phyloP scores from a whole-genome alignment of 2,888 invertebrate species.

The Trimorus sp. region DNA sequence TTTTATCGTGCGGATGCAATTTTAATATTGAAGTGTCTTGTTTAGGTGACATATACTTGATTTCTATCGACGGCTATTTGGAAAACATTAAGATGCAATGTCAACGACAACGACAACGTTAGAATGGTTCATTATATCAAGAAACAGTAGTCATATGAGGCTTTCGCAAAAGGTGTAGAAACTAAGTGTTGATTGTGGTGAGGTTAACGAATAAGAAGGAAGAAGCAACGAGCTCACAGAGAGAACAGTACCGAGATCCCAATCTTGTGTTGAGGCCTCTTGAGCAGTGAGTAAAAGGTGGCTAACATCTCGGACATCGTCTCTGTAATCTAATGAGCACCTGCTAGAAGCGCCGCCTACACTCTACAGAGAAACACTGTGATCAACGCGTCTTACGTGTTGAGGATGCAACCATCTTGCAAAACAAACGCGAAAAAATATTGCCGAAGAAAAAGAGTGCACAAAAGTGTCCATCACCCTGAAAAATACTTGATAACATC shows the following conservation, averaged over 20 bases:
- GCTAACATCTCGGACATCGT: conserved; percentile 79
- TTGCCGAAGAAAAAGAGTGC: conserved; percentile 10
- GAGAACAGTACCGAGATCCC: conserved; percentile 74
- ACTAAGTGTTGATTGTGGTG: conserved; percentile 43
- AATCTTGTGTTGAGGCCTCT: conserved; percentile 77
- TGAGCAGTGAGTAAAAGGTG: conserved; percentile 78
- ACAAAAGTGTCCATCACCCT: conserved; percentile 29
- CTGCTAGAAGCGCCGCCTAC: conserved; percentile 79
- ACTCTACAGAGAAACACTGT: conserved; percentile 70
- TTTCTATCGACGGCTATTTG: conserved; percentile 5
- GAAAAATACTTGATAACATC: conserved; percentile 21
- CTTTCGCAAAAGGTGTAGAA: conserved; percentile 50
- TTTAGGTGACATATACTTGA: background rate
- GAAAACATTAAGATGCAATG: conserved; percentile 12
- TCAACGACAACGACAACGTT: conserved; percentile 25
- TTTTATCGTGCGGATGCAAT: background rate
- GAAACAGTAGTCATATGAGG: conserved; percentile 49
- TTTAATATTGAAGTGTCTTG: background rate
- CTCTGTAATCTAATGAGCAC: conserved; percentile 80
- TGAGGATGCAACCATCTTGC: conserved; percentile 59
- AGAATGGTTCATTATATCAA: conserved; percentile 39
- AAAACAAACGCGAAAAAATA: conserved; percentile 52
- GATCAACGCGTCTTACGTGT: conserved; percentile 64
- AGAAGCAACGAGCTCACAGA: conserved; percentile 55
- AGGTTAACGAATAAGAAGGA: conserved; percentile 57